Percentiles rank a stretch among this genome's conserved stretches.
Conservation (phyloP, 1,140 invertebrate genomes). For the Zaprionus taronus region DNA sequence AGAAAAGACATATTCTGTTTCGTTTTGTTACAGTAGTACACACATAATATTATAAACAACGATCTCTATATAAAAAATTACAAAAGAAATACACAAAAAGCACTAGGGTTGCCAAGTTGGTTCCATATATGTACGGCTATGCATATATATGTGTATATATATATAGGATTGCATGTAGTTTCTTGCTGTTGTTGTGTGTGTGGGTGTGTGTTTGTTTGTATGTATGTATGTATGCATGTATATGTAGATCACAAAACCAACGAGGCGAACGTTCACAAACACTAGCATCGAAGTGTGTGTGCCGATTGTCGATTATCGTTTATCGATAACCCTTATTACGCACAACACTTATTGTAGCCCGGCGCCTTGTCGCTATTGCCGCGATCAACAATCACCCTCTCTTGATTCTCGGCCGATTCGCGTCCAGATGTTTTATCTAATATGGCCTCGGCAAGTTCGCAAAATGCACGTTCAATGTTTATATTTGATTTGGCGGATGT, state of each 20-base stretch:
- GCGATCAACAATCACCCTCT: constrained; percentile 88
- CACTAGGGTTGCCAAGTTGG: constrained; percentile 46
- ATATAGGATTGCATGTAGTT: constrained; percentile 2
- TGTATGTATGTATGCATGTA: constrained; percentile 24
- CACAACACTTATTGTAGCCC: constrained; percentile 83
- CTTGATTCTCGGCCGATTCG: constrained; percentile 88
- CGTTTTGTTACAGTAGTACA: constrained; percentile 11
- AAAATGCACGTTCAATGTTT: constrained; percentile 99
- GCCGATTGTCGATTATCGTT: neutral
- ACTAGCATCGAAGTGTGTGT: constrained; percentile 46
- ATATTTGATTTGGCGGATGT: constrained; percentile 99
- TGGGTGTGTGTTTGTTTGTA: constrained; percentile 21
- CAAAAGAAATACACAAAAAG: constrained; percentile 44
- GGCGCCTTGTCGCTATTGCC: constrained; percentile 85
- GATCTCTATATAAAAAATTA: constrained; percentile 36
- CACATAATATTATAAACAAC: constrained; percentile 30
- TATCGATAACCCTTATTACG: constrained; percentile 61
- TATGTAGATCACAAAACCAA: constrained; percentile 56
- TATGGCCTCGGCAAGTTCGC: constrained; percentile 98
- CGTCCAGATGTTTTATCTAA: constrained; percentile 92
- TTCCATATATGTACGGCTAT: constrained; percentile 27
- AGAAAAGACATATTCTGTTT: constrained; percentile 34
- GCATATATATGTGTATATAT: constrained; percentile 20
- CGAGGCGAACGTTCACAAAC: constrained; percentile 40
- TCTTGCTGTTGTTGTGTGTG: constrained; percentile 20